Evolutionary conservation across 2,797 vertebrate genomes (phyloP).

Genomic region (Leptatherina wallacei): DNA sequence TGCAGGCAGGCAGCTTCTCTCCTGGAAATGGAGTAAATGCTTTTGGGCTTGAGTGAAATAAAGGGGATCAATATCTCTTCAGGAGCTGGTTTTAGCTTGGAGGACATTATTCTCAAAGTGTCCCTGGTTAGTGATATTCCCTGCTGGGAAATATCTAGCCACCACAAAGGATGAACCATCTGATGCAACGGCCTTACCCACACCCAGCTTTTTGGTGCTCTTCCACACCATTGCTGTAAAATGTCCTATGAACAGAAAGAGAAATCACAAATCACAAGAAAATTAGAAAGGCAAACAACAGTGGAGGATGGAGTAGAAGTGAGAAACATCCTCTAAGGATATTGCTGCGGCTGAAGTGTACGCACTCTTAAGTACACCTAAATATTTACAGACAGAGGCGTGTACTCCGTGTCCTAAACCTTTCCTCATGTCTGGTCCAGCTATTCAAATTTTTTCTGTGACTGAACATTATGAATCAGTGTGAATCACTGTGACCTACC

Average conservation of each 20-base stretch:
- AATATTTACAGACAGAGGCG: constrained; percentile 65
- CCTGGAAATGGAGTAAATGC: constrained; percentile 32
- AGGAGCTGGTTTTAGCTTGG: constrained; percentile 79
- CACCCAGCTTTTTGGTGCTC: constrained; percentile 90
- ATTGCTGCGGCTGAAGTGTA: constrained; percentile 12
- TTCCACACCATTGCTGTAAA: constrained; percentile 99
- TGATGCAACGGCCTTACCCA: constrained; percentile 91
- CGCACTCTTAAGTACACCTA: constrained; percentile 29
- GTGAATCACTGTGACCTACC: constrained; percentile 28
- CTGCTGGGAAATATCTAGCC: constrained; percentile 95
- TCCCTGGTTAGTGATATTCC: constrained; percentile 95
- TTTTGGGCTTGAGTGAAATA: constrained; percentile 24
- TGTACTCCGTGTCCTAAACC: constrained; percentile 12
- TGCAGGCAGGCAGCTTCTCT: constrained; percentile 27
- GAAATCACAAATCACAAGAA: constrained; percentile 15
- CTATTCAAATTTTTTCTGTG: background rate
- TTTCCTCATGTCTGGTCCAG: background rate
- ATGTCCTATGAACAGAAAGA: constrained; percentile 85
- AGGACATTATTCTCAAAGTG: constrained; percentile 96
- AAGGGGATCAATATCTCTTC: constrained; percentile 25
- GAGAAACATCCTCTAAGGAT: constrained; percentile 8
- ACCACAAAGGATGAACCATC: constrained; percentile 97
- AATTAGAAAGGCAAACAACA: background rate
- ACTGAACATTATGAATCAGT: constrained; percentile 31
- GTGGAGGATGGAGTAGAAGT: background rate